phyloP scores from a whole-genome alignment of 2,797 vertebrate species.

The Coregonus sp. region DNA sequence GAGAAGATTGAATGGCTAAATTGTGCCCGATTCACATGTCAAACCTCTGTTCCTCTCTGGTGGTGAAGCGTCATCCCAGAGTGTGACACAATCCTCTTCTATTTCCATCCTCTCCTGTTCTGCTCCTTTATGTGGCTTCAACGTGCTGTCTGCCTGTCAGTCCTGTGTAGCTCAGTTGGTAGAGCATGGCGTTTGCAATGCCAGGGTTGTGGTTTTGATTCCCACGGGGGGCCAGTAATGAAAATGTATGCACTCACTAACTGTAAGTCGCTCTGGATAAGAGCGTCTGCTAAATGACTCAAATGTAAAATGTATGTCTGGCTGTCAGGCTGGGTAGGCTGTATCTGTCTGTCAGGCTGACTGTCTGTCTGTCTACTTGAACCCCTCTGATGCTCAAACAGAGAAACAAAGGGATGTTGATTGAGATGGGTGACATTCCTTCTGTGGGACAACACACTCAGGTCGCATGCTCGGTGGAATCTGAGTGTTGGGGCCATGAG shows the following conservation, averaged over 20 bases:
- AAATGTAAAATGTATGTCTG: too few species aligned
- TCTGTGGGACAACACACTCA: not conserved
- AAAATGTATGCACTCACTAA: too few species aligned
- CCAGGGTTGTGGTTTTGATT: too few species aligned
- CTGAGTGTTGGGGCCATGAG: not conserved
- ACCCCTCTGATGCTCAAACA: not conserved
- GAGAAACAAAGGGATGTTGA: not conserved
- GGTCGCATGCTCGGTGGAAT: not conserved
- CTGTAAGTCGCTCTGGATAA: too few species aligned
- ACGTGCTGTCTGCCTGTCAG: not conserved
- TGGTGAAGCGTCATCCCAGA: not conserved
- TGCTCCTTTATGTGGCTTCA: not conserved
- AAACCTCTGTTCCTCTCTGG: slow-evolving; percentile 9
- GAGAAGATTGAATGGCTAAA: slow-evolving; percentile 36
- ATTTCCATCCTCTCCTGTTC: not conserved
- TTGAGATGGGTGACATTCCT: not conserved
- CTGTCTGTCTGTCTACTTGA: not conserved
- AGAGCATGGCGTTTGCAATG: too few species aligned
- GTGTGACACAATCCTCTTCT: not conserved
- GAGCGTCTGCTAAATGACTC: too few species aligned
- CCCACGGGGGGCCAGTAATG: too few species aligned
- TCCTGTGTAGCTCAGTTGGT: too few species aligned
- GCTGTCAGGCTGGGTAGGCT: too few species aligned
- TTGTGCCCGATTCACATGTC: slow-evolving; percentile 21
- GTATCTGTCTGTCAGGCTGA: too few species aligned